A percentile compares a stretch with the other conserved stretches of the same genome.
phyloP scores from a whole-genome alignment of 1,140 invertebrate genomes.

The Drosophila mojavensis region DNA sequence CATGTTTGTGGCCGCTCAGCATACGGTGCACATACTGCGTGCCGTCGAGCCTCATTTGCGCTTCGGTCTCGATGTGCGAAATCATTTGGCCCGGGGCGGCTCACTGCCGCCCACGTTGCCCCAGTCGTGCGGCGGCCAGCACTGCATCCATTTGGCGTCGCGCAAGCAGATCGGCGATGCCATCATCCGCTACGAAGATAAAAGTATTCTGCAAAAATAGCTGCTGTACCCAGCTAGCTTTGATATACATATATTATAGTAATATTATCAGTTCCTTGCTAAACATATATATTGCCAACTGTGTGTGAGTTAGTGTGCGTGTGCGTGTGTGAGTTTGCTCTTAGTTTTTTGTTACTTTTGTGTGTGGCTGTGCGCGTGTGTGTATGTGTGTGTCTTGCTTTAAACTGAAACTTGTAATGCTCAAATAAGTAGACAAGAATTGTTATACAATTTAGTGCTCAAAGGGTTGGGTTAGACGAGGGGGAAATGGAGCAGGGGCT shows the following conservation, averaged over 20 bases:
- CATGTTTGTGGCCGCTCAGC: conserved; percentile 80
- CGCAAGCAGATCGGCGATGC: conserved; percentile 83
- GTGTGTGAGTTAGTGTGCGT: conserved; percentile 6
- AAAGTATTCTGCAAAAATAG: conserved; percentile 77
- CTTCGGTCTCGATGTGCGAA: conserved; percentile 69
- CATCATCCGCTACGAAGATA: conserved; percentile 81
- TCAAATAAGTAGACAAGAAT: conserved; percentile 63
- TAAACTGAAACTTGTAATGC: conserved; percentile 78
- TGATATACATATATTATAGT: conserved; percentile 39
- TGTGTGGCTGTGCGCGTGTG: background rate
- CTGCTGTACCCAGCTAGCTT: conserved; percentile 9
- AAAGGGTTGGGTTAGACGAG: background rate
- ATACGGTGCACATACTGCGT: conserved; percentile 77
- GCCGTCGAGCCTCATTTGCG: conserved; percentile 81
- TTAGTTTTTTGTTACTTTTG: conserved; percentile 31
- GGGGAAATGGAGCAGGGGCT: background rate
- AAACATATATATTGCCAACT: conserved; percentile 31
- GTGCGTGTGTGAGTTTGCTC: conserved; percentile 1
- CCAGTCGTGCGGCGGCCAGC: conserved; percentile 42
- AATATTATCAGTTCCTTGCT: conserved; percentile 76
- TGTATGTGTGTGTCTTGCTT: conserved; percentile 45
- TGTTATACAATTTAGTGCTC: conserved; percentile 36
- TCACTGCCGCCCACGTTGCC: conserved; percentile 36
- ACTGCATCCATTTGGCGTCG: conserved; percentile 82
- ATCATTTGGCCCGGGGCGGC: conserved; percentile 55